These are phyloP conservation scores for Cephalopholis sonnerati DNA, from an alignment of 2,113 vertebrate genomes.

Conservation along the genomic window DNA sequence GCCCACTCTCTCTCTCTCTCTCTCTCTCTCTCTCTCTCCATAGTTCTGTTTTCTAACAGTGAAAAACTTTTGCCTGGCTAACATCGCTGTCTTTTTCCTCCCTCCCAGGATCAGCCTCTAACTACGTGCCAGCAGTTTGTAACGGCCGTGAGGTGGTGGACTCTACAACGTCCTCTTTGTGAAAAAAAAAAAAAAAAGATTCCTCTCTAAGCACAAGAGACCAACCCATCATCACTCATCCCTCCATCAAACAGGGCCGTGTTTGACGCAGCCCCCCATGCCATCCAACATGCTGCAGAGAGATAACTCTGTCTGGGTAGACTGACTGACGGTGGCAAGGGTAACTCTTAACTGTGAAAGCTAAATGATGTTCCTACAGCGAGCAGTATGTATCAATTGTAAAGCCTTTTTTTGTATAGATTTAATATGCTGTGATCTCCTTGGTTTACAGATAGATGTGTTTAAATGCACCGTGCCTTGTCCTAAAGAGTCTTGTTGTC, in stretches of 20 bases:
- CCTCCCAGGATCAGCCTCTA: conserved; percentile 86
- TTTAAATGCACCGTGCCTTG: conserved; percentile 80
- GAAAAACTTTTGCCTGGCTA: conserved; percentile 9
- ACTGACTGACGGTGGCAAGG: conserved; percentile 35
- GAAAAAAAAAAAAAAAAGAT: conserved; percentile 78
- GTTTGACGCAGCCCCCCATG: conserved; percentile 2
- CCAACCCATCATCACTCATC: conserved; percentile 44
- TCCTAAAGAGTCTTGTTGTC: conserved; percentile 78
- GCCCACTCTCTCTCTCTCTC: conserved; percentile 35
- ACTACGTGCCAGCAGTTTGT: conserved; percentile 94
- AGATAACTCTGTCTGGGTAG: conserved; percentile 42
- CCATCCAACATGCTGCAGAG: conserved; percentile 57
- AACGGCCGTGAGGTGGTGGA: conserved; percentile 97
- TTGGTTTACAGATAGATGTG: conserved; percentile 78
- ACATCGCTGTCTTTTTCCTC: conserved; percentile 17
- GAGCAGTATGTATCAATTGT: conserved; percentile 67
- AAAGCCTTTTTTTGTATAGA: conserved; percentile 77
- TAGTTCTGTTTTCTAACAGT: not conserved
- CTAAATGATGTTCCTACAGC: conserved; percentile 47
- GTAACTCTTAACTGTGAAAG: conserved; percentile 69
- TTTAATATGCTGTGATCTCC: conserved; percentile 76
- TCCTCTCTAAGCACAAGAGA: conserved; percentile 57
- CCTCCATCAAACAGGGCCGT: conserved; percentile 39
- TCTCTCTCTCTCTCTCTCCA: no score
- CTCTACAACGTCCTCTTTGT: conserved; percentile 96